Evolutionary conservation across 2,797 vertebrate genomes (phyloP).

Genomic region (Emys orbicularis): DNA sequence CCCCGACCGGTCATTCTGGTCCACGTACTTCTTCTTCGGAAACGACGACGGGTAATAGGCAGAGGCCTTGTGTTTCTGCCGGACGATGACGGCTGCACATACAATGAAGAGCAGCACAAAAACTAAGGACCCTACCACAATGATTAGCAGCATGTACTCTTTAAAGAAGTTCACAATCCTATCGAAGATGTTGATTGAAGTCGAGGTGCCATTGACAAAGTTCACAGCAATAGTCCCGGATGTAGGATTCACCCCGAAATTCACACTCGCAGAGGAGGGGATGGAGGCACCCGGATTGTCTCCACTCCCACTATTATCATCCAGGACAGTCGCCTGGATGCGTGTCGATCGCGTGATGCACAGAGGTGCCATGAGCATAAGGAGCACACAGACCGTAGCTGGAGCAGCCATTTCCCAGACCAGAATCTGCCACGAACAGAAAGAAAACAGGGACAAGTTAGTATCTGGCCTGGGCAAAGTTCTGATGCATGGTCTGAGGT

Average conservation of each 20-base stretch:
- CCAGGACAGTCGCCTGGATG: slow-evolving; percentile 14
- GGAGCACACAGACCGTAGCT: background rate
- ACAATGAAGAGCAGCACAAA: slow-evolving; percentile 93
- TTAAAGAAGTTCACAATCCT: slow-evolving; percentile 93
- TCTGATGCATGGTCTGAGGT: too few relatives aligned
- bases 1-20: slow-evolving; percentile 83
- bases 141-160: slow-evolving; percentile 91
- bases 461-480: background rate
- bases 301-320: slow-evolving; percentile 86
- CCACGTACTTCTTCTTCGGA: slow-evolving; percentile 85
- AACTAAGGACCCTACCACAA: slow-evolving; percentile 91
- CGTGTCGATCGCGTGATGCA: background rate
- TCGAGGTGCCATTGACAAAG: slow-evolving; percentile 86
- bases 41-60: slow-evolving; percentile 92
- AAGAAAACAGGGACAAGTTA: background rate
- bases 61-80: slow-evolving; percentile 93
- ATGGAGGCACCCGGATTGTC: slow-evolving; percentile 86
- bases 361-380: slow-evolving; percentile 46
- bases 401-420: slow-evolving; percentile 4
- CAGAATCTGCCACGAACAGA: background rate
- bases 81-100: slow-evolving; percentile 92
- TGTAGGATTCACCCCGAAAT: slow-evolving; percentile 74
- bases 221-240: slow-evolving; percentile 55
- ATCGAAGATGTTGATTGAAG: slow-evolving; percentile 82
- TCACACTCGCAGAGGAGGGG: slow-evolving; percentile 69